Percentiles rank a stretch among this genome's conserved stretches.
Evolutionary conservation across 2,888 invertebrate genomes (phyloP).

Genomic region (Ophion costatus): DNA sequence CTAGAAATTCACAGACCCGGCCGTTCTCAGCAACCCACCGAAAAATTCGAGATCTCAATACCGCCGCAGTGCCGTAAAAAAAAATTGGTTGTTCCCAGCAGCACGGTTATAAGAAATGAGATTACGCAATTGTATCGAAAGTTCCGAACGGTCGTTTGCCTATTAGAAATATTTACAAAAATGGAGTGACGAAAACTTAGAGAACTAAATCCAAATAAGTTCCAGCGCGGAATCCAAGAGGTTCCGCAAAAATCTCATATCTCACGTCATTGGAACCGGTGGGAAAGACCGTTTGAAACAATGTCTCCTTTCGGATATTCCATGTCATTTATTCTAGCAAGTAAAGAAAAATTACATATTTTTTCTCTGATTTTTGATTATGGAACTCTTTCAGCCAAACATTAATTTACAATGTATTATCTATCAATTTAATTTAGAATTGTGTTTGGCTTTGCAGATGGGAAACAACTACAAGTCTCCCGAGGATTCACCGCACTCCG

Average conservation of each 20-base stretch:
- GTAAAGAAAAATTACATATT: background rate
- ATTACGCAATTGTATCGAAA: background rate
- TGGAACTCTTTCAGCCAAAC: background rate
- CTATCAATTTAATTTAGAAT: background rate
- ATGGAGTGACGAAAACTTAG: background rate
- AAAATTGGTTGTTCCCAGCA: background rate
- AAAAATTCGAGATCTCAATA: background rate
- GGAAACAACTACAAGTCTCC: conserved; percentile 79
- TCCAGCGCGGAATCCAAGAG: too few species aligned
- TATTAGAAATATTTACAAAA: background rate
- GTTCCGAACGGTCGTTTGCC: background rate
- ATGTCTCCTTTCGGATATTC: background rate
- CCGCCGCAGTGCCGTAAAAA: background rate
- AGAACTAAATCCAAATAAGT: background rate
- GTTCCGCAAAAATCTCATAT: background rate
- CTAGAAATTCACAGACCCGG: background rate
- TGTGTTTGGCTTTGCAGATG: conserved; percentile 73
- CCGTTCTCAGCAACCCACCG: background rate
- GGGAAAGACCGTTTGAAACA: background rate
- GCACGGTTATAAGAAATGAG: background rate
- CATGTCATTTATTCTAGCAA: background rate
- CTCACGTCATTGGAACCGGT: background rate
- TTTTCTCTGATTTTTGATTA: background rate
- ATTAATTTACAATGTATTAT: background rate
- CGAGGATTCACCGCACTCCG: conserved; percentile 77